Percentiles rank a stretch among this genome's conserved stretches.
Conservation (phyloP, 2,113 vertebrate genomes). For the Pseudonaja textilis region DNA sequence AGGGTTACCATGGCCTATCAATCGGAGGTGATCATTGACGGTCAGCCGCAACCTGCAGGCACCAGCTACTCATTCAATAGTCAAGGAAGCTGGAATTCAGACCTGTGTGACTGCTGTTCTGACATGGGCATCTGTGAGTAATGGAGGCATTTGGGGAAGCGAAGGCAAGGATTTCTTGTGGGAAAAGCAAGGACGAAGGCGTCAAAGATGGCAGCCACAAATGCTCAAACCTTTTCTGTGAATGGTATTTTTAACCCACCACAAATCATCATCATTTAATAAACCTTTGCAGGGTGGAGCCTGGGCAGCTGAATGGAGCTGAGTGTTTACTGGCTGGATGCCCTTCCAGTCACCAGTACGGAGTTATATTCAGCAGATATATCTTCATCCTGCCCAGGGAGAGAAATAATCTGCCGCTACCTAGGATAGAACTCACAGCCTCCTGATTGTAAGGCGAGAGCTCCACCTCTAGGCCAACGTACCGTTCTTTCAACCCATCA, state of each 20-base stretch:
- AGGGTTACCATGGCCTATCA: conserved; percentile 6
- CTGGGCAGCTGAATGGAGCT: too few relatives aligned
- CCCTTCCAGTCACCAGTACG: too few relatives aligned
- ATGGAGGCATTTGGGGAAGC: neutral
- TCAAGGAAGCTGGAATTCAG: neutral
- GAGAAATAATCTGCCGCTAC: too few relatives aligned
- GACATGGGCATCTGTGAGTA: conserved; percentile 16
- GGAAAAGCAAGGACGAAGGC: neutral
- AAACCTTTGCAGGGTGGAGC: too few relatives aligned
- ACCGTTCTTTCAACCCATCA: too few relatives aligned
- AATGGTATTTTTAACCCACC: neutral
- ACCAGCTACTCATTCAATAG: neutral
- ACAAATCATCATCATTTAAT: neutral
- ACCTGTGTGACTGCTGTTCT: neutral
- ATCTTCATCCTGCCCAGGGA: too few relatives aligned
- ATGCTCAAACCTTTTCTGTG: neutral
- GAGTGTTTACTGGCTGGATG: too few relatives aligned
- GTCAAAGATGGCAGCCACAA: neutral
- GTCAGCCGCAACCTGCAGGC: neutral
- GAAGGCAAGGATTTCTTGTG: neutral
- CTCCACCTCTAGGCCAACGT: too few relatives aligned
- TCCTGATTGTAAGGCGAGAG: too few relatives aligned
- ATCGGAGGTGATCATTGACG: neutral
- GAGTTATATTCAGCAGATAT: too few relatives aligned
- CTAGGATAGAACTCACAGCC: too few relatives aligned